phyloP scores from a whole-genome alignment of 2,888 invertebrate genomes.

The Tanypteryx hageni region DNA sequence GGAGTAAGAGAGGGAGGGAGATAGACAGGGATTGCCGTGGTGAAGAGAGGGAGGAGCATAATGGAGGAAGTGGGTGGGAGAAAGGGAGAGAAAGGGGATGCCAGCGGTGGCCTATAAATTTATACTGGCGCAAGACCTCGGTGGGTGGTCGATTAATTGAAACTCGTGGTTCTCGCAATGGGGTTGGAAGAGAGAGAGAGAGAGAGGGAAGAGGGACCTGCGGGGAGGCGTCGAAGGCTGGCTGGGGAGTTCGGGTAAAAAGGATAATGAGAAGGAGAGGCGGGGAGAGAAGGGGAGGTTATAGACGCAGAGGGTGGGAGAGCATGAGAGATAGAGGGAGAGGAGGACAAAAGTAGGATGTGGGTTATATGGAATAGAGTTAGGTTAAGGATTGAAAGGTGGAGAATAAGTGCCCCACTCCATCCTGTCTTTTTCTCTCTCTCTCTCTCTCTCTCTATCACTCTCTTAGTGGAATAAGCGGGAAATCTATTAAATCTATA shows the following conservation, averaged over 20 bases:
- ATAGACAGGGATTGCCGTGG: no score
- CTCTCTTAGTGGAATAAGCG: neutral
- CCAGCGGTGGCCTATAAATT: conserved; percentile 28
- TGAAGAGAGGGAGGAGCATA: neutral
- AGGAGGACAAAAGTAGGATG: no score
- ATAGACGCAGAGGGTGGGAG: no score
- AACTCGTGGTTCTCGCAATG: neutral
- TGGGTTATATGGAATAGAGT: no score
- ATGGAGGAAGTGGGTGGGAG: neutral
- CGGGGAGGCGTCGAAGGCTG: neutral
- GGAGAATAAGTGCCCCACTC: no score
- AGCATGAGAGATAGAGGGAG: no score
- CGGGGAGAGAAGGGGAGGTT: neutral
- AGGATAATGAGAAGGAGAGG: neutral
- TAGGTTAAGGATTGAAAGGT: no score
- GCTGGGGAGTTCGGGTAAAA: neutral
- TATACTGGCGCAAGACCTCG: neutral
- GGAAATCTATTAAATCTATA: conserved; percentile 56
- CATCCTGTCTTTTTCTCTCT: neutral
- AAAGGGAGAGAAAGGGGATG: neutral
- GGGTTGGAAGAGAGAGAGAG: neutral
- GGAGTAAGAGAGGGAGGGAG: no score
- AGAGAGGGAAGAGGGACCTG: neutral
- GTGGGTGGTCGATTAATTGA: conserved; percentile 2
- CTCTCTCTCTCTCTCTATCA: neutral